Evolutionary conservation across 2,888 invertebrate genomes (phyloP).

Genomic region (Emmelina monodactyla): DNA sequence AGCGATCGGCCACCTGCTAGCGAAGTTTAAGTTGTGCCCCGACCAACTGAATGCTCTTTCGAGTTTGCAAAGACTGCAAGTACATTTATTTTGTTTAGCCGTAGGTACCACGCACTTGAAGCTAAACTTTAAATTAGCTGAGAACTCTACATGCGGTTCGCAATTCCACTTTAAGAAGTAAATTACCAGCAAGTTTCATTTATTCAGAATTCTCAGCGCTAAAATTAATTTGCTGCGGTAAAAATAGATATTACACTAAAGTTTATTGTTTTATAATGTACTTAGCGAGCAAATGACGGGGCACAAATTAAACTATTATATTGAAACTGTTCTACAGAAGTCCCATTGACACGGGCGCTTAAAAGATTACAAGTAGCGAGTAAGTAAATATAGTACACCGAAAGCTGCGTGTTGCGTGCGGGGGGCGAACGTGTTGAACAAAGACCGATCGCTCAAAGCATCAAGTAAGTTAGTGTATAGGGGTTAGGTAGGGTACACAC

Average conservation of each 20-base stretch:
- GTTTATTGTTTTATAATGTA: too few species aligned
- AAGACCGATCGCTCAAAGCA: constrained; percentile 58
- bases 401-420: constrained; percentile 61
- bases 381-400: constrained; percentile 40
- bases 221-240: too few species aligned
- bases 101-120: constrained; percentile 23
- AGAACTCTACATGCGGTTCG: constrained; percentile 24
- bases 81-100: constrained; percentile 18
- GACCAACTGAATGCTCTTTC: constrained; percentile 14
- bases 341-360: constrained; percentile 31
- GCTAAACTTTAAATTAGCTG: constrained; percentile 35
- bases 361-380: constrained; percentile 36
- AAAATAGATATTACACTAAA: too few species aligned
- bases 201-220: too few species aligned
- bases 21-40: constrained; percentile 50
- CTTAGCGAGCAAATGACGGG: too few species aligned
- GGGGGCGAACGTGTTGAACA: constrained; percentile 34
- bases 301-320: constrained; percentile 48
- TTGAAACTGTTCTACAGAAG: constrained; percentile 36
- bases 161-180: constrained; percentile 24
- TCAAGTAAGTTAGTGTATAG: constrained; percentile 17
- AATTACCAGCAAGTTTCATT: constrained; percentile 34
- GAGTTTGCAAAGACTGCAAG: neutral
- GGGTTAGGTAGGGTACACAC: constrained; percentile 67
- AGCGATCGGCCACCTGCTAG: constrained; percentile 53